These are phyloP conservation scores for Sminthopsis crassicaudata DNA, from an alignment of 2,113 vertebrate species.

Conservation along the genomic window DNA sequence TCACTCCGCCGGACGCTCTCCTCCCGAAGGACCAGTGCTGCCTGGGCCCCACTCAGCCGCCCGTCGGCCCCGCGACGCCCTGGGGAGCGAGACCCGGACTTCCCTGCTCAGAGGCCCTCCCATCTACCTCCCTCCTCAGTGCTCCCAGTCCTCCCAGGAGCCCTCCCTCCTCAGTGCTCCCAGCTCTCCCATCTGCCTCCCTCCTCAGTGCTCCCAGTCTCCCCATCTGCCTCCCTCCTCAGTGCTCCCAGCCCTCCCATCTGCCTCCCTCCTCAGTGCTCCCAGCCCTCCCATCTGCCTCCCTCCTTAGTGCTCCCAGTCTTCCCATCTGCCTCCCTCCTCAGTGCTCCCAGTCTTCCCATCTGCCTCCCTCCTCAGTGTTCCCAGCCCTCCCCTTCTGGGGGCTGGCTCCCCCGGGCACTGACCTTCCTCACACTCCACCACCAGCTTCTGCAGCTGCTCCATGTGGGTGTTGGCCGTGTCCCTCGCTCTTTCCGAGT, in stretches of 20 bases:
- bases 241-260: too few species aligned
- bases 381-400: too few species aligned
- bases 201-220: neutral
- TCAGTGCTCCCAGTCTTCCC: too few species aligned
- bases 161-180: too few species aligned
- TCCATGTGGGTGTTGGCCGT: slow-evolving; percentile 76
- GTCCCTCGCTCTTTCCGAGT: slow-evolving; percentile 87
- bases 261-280: too few species aligned
- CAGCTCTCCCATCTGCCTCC: neutral
- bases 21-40: slow-evolving; percentile 88
- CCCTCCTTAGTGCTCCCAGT: too few species aligned
- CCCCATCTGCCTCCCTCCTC: too few species aligned
- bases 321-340: too few species aligned
- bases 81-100: slow-evolving; percentile 57
- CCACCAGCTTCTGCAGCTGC: slow-evolving; percentile 89
- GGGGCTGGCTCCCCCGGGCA: neutral
- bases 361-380: too few species aligned
- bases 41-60: slow-evolving; percentile 86
- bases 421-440: slow-evolving; percentile 90
- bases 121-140: neutral
- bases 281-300: too few species aligned
- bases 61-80: slow-evolving; percentile 84
- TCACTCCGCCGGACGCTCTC: slow-evolving; percentile 86
- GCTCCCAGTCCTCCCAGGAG: too few species aligned
- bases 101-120: neutral